These are phyloP conservation scores for Diorhabda elongata DNA, from an alignment of 1,140 invertebrate genomes.

Conservation along the genomic window DNA sequence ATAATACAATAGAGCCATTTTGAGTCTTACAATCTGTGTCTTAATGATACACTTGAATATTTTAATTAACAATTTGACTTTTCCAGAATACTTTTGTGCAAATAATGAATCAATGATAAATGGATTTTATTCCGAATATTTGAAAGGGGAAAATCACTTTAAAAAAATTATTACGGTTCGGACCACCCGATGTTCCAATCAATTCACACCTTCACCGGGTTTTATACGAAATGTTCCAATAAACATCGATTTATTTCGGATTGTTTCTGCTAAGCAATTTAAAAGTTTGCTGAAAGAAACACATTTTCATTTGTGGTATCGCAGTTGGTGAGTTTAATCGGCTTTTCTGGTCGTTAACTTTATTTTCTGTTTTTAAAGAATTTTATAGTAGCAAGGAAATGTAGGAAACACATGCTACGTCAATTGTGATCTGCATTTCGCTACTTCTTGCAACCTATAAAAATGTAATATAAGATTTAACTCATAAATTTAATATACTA, in stretches of 20 bases:
- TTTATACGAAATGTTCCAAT: background rate
- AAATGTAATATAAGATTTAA: too few relatives aligned
- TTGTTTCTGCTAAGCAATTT: background rate
- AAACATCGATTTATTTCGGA: constrained; percentile 1
- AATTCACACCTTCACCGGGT: background rate
- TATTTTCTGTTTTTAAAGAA: background rate
- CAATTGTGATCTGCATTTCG: too few relatives aligned
- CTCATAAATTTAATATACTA: too few relatives aligned
- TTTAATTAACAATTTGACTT: too few relatives aligned
- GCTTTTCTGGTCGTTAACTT: background rate
- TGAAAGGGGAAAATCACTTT: background rate
- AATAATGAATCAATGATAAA: too few relatives aligned
- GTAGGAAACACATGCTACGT: too few relatives aligned
- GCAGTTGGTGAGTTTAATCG: background rate
- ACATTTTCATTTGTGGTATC: background rate
- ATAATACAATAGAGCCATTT: too few relatives aligned
- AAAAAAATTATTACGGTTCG: background rate
- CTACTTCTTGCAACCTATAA: too few relatives aligned
- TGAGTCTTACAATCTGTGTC: too few relatives aligned
- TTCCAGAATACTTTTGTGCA: too few relatives aligned
- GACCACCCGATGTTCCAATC: background rate
- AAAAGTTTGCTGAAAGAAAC: constrained; percentile 2
- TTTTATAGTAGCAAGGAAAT: too few relatives aligned
- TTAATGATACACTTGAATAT: too few relatives aligned
- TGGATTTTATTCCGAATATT: background rate